A percentile compares a stretch with the other conserved stretches of the same genome.
Evolutionary conservation across 2,888 invertebrate genomes (phyloP).

Genomic region (Selenia dentaria): DNA sequence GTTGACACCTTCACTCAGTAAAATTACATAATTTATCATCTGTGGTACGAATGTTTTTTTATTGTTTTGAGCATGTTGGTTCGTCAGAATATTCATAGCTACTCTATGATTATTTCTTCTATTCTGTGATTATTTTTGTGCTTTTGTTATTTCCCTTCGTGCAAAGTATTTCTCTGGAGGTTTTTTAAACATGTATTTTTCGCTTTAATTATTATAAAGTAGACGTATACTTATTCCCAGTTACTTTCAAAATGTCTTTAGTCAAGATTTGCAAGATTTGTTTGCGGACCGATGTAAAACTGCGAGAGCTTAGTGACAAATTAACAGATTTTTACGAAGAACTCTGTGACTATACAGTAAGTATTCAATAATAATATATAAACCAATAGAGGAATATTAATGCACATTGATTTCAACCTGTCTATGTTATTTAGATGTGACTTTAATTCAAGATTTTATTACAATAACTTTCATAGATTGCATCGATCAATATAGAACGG

Average conservation of each 20-base stretch:
- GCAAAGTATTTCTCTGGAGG: slow-evolving; percentile 14
- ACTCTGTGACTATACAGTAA: slow-evolving; percentile 23
- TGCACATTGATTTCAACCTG: background rate
- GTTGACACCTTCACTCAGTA: too few relatives aligned
- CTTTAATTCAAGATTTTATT: slow-evolving; percentile 8
- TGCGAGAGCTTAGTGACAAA: slow-evolving; percentile 14
- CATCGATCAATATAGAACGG: slow-evolving; percentile 18
- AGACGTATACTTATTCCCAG: too few relatives aligned
- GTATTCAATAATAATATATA: slow-evolving; percentile 1
- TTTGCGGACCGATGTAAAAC: slow-evolving; percentile 18
- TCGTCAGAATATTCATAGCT: too few relatives aligned
- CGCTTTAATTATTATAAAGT: too few relatives aligned
- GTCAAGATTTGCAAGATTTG: slow-evolving; percentile 23
- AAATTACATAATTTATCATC: too few relatives aligned
- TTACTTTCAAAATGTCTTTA: slow-evolving; percentile 23
- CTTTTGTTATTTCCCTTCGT: slow-evolving; percentile 6
- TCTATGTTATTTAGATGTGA: background rate
- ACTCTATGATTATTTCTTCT: too few relatives aligned
- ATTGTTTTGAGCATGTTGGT: too few relatives aligned
- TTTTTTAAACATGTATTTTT: too few relatives aligned
- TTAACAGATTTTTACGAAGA: slow-evolving; percentile 21
- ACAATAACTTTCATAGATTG: background rate
- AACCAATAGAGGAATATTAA: background rate
- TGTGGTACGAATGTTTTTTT: too few relatives aligned
- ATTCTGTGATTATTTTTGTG: too few relatives aligned